Evolutionary conservation across 2,888 invertebrate species (phyloP), one percentile per base, ranked within the genome.

Genomic region (Cinara cedri): DNA sequence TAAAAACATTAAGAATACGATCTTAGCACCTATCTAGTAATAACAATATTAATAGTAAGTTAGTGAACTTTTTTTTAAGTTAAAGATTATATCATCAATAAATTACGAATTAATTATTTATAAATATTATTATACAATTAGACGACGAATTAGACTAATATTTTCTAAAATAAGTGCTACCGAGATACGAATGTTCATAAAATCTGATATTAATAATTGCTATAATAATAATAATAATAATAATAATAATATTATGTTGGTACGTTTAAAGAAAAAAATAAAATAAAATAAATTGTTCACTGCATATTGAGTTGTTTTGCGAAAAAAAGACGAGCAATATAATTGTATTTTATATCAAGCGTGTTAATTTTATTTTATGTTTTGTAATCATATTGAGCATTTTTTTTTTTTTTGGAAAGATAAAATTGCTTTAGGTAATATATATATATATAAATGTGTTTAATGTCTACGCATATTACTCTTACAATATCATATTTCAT

Each of bases 21-120:
- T 76, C 74, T 76, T 78, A 78, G 78, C 78, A 78, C 78, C 78
- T 78, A 78, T 70, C 34, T 78, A 49, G 34, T 34, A 49, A 49
- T 78, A 70, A 68, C 13, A 57, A 55, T 74, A 62, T n/a, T 74
- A 51, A 24, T 66, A 74, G 16, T 63, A 55, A 76, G 76, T 78
- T 70, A 70, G 60, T 78, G 57, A 70, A 78, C 70, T 49, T 6
- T 34, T 34, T 34, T 60, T 57, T 21, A 51, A 49, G 51, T 70
- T 60, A 19, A 44, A 78, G 60, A 46, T 49, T 78, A 60, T 60
- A 34, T 34, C 6, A 34, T 34, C 60, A 34, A 70, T 70, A 42
- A 78, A 68, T 62, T 70, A 60, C 42, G 49, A 60, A 60, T 75
- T 72, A 46, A 72, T 63, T 24, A 62, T 46, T 63, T 24, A 62